phyloP scores from a whole-genome alignment of 2,797 vertebrate genomes.

The Fistularia commersonii region DNA sequence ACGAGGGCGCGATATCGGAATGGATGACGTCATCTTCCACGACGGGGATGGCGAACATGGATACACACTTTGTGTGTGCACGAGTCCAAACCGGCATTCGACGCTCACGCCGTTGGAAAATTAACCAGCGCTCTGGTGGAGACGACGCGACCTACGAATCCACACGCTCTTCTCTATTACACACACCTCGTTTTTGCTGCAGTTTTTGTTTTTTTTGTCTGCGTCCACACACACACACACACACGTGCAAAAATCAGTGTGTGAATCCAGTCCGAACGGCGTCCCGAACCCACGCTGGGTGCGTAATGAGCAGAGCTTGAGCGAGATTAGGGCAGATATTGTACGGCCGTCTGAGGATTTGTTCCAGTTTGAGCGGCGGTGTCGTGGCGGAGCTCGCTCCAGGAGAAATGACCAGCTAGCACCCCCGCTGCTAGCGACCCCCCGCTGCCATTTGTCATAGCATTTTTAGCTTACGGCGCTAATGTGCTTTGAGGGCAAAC shows the following conservation, averaged over 20 bases:
- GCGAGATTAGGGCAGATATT: slow-evolving; percentile 68
- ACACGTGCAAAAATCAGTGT: slow-evolving; percentile 28
- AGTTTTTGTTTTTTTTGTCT: slow-evolving; percentile 38
- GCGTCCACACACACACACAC: slow-evolving; percentile 16
- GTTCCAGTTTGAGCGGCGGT: slow-evolving; percentile 49
- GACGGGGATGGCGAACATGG: background rate
- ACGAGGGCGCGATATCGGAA: slow-evolving; percentile 54
- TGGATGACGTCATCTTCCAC: slow-evolving; percentile 49
- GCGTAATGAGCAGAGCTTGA: slow-evolving; percentile 67
- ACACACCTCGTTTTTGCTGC: slow-evolving; percentile 44
- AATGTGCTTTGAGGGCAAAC: slow-evolving; percentile 58
- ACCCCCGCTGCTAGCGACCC: slow-evolving; percentile 51
- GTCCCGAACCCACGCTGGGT: slow-evolving; percentile 63
- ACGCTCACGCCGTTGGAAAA: too few relatives aligned
- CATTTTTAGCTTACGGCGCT: slow-evolving; percentile 52
- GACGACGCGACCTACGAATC: slow-evolving; percentile 55
- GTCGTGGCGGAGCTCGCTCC: slow-evolving; percentile 39
- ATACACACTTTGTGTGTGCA: too few relatives aligned
- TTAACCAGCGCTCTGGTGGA: slow-evolving; percentile 52
- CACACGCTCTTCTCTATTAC: slow-evolving; percentile 51
- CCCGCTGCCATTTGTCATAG: slow-evolving; percentile 62
- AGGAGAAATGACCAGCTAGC: slow-evolving; percentile 51
- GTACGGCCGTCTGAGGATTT: slow-evolving; percentile 46
- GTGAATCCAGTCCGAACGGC: slow-evolving; percentile 42
- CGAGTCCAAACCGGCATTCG: slow-evolving; percentile 8